A percentile compares a stretch with the other conserved stretches of the same genome.
These are phyloP conservation scores for Micrastur ruficollis DNA, from an alignment of 2,797 vertebrate species.

Conservation along the genomic window DNA sequence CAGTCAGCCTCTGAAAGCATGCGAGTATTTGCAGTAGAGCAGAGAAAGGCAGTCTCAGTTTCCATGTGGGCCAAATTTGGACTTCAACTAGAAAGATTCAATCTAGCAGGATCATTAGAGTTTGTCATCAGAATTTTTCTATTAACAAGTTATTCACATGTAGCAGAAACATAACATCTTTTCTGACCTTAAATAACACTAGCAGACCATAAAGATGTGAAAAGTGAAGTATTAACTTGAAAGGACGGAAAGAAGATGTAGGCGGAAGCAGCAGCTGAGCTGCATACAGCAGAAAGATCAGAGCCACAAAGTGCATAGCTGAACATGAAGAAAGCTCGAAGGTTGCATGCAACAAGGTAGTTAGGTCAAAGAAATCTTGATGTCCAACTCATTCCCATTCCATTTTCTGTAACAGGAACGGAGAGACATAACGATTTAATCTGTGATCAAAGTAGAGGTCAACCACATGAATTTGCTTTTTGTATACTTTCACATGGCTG, in stretches of 20 bases:
- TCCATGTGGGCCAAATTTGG: neutral
- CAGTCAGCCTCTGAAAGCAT: neutral
- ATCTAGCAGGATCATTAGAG: neutral
- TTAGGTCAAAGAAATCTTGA: neutral
- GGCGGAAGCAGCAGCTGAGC: neutral
- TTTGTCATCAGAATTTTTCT: neutral
- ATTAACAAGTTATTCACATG: neutral
- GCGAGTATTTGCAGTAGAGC: neutral
- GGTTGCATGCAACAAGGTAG: neutral
- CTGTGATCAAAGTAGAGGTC: neutral
- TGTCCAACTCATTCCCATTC: neutral
- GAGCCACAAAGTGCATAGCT: neutral
- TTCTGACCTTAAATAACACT: neutral
- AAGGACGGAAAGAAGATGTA: slow-evolving; percentile 32
- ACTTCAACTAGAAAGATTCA: neutral
- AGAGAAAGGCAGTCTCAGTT: neutral
- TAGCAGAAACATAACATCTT: neutral
- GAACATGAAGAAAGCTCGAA: neutral
- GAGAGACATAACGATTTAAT: neutral
- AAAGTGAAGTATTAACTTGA: neutral
- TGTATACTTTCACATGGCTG: neutral
- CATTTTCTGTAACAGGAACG: neutral
- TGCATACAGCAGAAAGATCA: neutral
- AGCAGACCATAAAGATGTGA: neutral
- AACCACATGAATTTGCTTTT: neutral